Conservation (phyloP, 2,113 vertebrate genomes). For the Oreochromis niloticus region DNA sequence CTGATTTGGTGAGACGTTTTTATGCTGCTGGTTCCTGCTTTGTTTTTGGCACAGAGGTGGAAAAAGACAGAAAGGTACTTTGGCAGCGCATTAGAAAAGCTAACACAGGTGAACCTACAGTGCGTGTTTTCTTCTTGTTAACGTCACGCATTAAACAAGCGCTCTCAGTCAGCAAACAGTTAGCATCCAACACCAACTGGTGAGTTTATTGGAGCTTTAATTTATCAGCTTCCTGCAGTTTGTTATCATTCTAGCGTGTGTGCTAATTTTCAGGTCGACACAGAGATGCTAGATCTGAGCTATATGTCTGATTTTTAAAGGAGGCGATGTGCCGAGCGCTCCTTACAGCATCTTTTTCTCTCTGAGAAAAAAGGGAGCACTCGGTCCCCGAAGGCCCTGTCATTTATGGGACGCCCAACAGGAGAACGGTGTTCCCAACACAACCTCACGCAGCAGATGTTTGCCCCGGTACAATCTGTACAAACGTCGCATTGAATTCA, state of each 20-base stretch:
- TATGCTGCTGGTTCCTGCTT: neutral
- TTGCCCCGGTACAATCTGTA: conserved; percentile 65
- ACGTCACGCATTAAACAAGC: neutral
- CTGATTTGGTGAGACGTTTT: neutral
- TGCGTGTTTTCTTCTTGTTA: neutral
- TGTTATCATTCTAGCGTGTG: neutral
- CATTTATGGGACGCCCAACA: conserved; percentile 64
- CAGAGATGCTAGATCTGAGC: neutral
- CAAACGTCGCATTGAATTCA: conserved; percentile 64
- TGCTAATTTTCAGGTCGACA: neutral
- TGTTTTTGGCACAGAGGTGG: neutral
- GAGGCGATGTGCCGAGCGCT: neutral
- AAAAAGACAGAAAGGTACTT: neutral
- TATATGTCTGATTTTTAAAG: neutral
- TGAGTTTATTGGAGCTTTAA: neutral
- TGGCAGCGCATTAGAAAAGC: neutral
- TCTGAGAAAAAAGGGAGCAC: neutral
- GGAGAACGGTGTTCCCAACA: conserved; percentile 57
- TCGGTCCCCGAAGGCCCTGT: conserved; percentile 39
- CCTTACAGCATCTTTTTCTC: neutral
- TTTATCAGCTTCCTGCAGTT: neutral
- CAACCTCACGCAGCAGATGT: conserved; percentile 72
- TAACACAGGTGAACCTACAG: neutral
- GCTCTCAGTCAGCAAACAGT: neutral
- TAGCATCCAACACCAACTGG: neutral